Evolutionary conservation across 2,797 vertebrate species (phyloP).

Genomic region (Phyllotis vaccarum): DNA sequence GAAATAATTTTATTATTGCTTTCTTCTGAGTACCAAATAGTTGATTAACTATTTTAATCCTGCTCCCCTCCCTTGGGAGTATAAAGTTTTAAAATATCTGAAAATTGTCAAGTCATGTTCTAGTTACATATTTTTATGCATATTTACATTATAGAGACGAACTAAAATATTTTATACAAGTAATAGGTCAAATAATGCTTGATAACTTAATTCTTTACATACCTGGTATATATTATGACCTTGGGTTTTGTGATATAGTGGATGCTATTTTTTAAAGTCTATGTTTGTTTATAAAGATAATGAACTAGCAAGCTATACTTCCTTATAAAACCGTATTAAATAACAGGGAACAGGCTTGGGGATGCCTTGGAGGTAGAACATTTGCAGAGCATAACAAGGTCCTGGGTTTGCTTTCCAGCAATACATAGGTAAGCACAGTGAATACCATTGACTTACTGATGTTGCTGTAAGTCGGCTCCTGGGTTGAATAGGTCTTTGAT

Average conservation of each 20-base stretch:
- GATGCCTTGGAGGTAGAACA: not conserved
- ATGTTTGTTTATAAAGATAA: slow-evolving; percentile 29
- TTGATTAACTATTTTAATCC: slow-evolving; percentile 51
- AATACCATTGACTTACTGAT: slow-evolving; percentile 70
- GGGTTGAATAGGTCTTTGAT: slow-evolving; percentile 52
- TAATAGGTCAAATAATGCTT: slow-evolving; percentile 10
- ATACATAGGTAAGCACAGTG: not conserved
- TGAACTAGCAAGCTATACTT: slow-evolving; percentile 44
- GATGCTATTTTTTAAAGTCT: slow-evolving; percentile 18
- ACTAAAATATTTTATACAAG: slow-evolving; percentile 24
- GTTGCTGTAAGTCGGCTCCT: slow-evolving; percentile 54
- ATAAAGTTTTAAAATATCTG: slow-evolving; percentile 32
- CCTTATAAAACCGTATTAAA: slow-evolving; percentile 41
- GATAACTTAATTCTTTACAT: not conserved
- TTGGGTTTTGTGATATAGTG: not conserved
- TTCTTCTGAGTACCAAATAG: slow-evolving; percentile 27
- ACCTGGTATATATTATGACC: not conserved
- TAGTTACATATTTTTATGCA: not conserved
- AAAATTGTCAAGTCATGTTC: slow-evolving; percentile 39
- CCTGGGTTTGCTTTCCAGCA: not conserved
- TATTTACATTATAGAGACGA: not conserved
- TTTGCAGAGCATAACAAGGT: not conserved
- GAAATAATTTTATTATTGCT: not conserved
- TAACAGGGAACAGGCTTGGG: not conserved
- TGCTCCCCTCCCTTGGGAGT: not conserved